Conservation (phyloP, 1,140 invertebrate genomes). For the Agraylea sexmaculata region DNA sequence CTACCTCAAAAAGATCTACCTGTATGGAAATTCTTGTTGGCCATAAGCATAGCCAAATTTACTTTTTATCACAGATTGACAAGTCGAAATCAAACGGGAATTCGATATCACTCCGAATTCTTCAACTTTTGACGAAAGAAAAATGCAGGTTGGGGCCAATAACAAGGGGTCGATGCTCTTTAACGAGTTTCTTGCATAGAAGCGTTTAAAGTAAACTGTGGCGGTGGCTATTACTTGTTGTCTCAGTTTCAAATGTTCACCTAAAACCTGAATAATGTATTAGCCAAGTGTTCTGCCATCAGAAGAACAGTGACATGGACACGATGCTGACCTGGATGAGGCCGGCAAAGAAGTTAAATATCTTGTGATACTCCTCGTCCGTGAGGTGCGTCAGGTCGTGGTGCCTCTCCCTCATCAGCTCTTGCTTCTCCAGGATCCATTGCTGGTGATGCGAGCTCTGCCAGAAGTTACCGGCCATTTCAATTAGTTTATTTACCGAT, state of each 20-base stretch:
- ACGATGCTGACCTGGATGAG: too few relatives aligned
- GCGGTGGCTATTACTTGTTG: slow-evolving; percentile 99
- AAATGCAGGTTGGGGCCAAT: slow-evolving; percentile 91
- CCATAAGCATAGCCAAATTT: slow-evolving; percentile 92
- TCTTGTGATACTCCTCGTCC: slow-evolving; percentile 98
- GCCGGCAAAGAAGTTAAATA: slow-evolving; percentile 98
- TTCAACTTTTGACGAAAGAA: slow-evolving; percentile 97
- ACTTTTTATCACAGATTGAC: slow-evolving; percentile 93
- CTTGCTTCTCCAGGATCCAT: slow-evolving; percentile 96
- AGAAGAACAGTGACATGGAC: too few relatives aligned
- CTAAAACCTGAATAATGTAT: too few relatives aligned
- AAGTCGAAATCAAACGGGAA: slow-evolving; percentile 84
- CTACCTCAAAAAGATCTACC: too few relatives aligned
- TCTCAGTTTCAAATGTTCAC: slow-evolving; percentile 88
- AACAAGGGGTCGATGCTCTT: slow-evolving; percentile 96
- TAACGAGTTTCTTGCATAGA: slow-evolving; percentile 95
- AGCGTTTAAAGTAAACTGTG: slow-evolving; percentile 97
- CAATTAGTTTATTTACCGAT: slow-evolving; percentile 9
- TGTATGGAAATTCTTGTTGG: slow-evolving; percentile 88
- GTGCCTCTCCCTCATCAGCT: slow-evolving; percentile 88
- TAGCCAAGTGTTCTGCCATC: too few relatives aligned
- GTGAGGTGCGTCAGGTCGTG: slow-evolving; percentile 77
- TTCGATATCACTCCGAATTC: slow-evolving; percentile 99
- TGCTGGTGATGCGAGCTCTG: slow-evolving; percentile 98
- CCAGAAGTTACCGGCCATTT: slow-evolving; percentile 98